Conservation (phyloP, 2,888 invertebrate genomes). For the Alviniconcha strummeri region DNA sequence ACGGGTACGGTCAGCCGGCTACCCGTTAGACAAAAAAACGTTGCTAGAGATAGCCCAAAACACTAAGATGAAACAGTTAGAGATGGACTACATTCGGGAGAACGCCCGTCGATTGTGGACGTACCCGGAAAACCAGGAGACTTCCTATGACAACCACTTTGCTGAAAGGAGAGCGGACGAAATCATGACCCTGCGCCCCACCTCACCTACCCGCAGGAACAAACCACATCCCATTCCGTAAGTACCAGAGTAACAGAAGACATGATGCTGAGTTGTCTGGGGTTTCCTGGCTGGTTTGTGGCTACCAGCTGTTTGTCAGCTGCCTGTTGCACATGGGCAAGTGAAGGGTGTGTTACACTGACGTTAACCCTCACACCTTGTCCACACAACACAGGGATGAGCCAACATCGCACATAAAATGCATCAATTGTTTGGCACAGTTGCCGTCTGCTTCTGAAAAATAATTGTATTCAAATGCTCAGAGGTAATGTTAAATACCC, state of each 20-base stretch:
- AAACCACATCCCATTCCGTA: conserved; percentile 68
- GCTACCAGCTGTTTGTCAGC: too few relatives aligned
- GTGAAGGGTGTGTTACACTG: too few relatives aligned
- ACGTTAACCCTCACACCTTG: too few relatives aligned
- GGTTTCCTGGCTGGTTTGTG: too few relatives aligned
- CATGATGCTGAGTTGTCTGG: too few relatives aligned
- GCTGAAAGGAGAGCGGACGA: conserved; percentile 48
- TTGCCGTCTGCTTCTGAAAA: too few relatives aligned
- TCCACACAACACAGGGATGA: too few relatives aligned
- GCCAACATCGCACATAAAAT: too few relatives aligned
- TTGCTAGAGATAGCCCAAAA: conserved; percentile 47
- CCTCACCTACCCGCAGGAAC: conserved; percentile 61
- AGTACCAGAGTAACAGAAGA: conserved; percentile 38
- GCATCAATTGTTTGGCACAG: too few relatives aligned
- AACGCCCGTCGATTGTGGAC: conserved; percentile 61
- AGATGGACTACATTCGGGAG: conserved; percentile 54
- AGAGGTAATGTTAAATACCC: too few relatives aligned
- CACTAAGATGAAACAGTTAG: conserved; percentile 43
- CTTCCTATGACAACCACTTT: conserved; percentile 61
- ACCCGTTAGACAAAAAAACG: conserved; percentile 55
- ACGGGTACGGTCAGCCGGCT: conserved; percentile 55
- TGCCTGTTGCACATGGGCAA: too few relatives aligned
- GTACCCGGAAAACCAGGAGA: conserved; percentile 45
- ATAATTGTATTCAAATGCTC: too few relatives aligned
- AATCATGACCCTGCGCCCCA: conserved; percentile 52